A percentile compares a stretch with the other conserved stretches of the same genome.
Conservation (phyloP, 2,113 vertebrate genomes). For the Damaliscus lunatus region DNA sequence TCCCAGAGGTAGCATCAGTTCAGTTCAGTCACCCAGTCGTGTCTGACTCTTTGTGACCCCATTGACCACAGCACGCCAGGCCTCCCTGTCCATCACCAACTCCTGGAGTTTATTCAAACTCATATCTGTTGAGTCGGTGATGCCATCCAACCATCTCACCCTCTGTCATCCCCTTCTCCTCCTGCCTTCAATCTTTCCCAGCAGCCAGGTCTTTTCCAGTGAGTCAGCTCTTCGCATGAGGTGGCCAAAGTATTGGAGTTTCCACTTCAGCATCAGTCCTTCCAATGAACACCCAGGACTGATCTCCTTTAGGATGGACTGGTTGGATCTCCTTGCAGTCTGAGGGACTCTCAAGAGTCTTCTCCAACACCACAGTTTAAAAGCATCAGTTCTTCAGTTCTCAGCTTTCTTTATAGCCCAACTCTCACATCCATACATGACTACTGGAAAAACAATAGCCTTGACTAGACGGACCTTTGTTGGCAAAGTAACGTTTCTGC, state of each 20-base stretch:
- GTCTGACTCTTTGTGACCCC: background rate
- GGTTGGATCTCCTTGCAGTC: background rate
- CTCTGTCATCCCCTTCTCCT: background rate
- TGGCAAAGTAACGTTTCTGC: background rate
- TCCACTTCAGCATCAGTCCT: background rate
- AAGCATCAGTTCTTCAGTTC: background rate
- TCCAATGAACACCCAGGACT: background rate
- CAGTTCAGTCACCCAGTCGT: background rate
- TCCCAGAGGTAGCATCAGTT: background rate
- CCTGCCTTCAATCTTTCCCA: background rate
- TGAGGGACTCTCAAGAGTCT: background rate
- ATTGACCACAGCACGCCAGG: rapidly evolving
- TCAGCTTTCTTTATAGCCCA: background rate
- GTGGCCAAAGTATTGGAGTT: background rate
- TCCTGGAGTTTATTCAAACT: rapidly evolving
- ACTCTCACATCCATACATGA: background rate
- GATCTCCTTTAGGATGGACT: background rate
- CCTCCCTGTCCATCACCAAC: background rate
- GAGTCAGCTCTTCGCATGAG: background rate
- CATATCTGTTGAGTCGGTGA: background rate
- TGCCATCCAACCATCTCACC: background rate
- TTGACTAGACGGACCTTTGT: background rate
- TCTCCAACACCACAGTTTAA: background rate
- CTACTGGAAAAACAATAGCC: background rate
- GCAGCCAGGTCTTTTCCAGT: background rate